Evolutionary conservation across 2,113 vertebrate genomes (phyloP), one percentile per base, ranked within the genome.

Genomic region (Porphyrio hochstetteri): DNA sequence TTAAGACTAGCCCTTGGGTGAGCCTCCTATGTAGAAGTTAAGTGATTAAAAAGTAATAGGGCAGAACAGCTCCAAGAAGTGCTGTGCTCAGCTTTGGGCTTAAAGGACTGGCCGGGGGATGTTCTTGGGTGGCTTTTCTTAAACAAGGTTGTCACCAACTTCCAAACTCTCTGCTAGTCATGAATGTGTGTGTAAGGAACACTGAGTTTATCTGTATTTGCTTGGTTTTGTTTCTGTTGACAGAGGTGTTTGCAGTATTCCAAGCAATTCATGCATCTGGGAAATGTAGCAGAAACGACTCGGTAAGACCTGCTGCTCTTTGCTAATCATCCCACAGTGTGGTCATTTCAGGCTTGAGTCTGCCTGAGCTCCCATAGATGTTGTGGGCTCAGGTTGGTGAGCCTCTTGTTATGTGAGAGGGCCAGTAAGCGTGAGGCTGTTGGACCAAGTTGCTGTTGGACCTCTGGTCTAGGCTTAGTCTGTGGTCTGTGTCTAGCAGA

Each of bases 201-300:
- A 42, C 70, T 56, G 31, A 78, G 27, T 70, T 42, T 53, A 33
- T 17, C 40, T 86, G 21, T 50, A 40, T 70, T n/a, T 61, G 12
- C 69, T 84, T 69, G 77, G 36, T 60, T 91, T 21, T 96, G 86
- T 96, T 81, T 92, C 83, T 93, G 77, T 85, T 89, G 94, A 80
- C 96, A 99, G 99, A 99, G 99, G 95, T 99, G 99, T 95, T 84
- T 99, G 98, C 98, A 98, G 71, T 98, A 99, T 96, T 99, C 99
- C 86, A 99, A 99, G 97, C 99, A 99, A 80, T 99, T 99, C 97
- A 99, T 98, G 90, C 99, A 99, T 94, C 98, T 99, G 97, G 99
- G 99, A 77, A 99, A 99, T 7, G 96, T 99, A 33, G 75, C 98
- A 7, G 99, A 99, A 96, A 99, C 99, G 0, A 98, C 99, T 52